These are phyloP conservation scores for Odontomachus brunneus DNA, from an alignment of 1,140 invertebrate genomes.

Conservation along the genomic window DNA sequence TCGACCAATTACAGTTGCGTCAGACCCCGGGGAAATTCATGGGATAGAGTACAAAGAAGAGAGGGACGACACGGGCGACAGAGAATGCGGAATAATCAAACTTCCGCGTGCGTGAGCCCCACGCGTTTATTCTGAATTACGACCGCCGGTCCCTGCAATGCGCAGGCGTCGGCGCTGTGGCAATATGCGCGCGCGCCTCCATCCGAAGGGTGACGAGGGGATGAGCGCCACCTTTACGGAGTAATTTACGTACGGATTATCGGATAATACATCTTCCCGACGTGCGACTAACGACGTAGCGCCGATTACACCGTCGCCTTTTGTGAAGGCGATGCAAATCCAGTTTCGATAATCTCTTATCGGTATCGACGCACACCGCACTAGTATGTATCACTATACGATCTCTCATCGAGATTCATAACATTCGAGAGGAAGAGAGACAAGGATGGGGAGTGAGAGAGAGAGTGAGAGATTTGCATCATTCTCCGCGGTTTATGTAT, in stretches of 20 bases:
- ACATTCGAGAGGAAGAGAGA: constrained; percentile 12
- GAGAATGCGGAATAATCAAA: constrained; percentile 68
- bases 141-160: too few relatives aligned
- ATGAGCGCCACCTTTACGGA: neutral
- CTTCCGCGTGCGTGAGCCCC: constrained; percentile 41
- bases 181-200: neutral
- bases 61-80: constrained; percentile 10
- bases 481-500: neutral
- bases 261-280: constrained; percentile 7
- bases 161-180: too few relatives aligned
- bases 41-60: constrained; percentile 44
- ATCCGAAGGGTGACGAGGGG: constrained; percentile 12
- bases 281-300: constrained; percentile 7
- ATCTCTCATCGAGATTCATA: constrained; percentile 1
- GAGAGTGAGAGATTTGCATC: neutral
- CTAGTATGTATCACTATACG: neutral
- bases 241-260: constrained; percentile 50
- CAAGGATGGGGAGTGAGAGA: neutral
- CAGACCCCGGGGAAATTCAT: constrained; percentile 64
- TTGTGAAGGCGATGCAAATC: neutral
- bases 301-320: neutral
- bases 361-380: neutral
- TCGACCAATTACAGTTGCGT: constrained; percentile 62
- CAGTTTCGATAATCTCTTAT: constrained; percentile 31
- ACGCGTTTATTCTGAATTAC: constrained; percentile 15